A percentile compares a stretch with the other conserved stretches of the same genome.
Evolutionary conservation across 2,888 invertebrate genomes (phyloP).

Genomic region (Caenorhabditis becei): DNA sequence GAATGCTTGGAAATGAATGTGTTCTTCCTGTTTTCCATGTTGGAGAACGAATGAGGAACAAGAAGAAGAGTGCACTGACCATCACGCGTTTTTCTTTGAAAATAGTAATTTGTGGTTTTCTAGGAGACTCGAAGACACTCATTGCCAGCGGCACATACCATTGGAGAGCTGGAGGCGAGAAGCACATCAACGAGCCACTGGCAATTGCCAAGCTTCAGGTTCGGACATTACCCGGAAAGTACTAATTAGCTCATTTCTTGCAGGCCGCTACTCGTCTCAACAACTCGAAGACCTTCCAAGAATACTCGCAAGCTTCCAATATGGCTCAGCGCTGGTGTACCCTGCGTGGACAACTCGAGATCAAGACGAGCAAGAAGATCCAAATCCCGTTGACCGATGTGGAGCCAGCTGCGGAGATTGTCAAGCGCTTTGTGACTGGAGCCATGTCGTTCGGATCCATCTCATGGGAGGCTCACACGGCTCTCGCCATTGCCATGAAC

Average conservation of each 20-base stretch:
- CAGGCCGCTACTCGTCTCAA: constrained; percentile 92
- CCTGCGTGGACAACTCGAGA: constrained; percentile 91
- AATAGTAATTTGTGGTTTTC: constrained; percentile 1
- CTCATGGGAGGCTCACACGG: constrained; percentile 95
- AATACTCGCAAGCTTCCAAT: constrained; percentile 90
- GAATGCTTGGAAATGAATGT: background rate
- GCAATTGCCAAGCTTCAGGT: constrained; percentile 89
- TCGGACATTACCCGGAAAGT: background rate
- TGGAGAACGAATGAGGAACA: too few species aligned
- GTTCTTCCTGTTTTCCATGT: background rate
- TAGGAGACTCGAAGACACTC: constrained; percentile 87
- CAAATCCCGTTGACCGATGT: constrained; percentile 91
- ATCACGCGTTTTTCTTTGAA: background rate
- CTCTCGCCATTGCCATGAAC: constrained; percentile 97
- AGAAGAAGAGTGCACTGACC: constrained; percentile 4
- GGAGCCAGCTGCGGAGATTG: constrained; percentile 94
- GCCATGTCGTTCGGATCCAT: constrained; percentile 98
- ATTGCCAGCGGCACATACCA: constrained; percentile 95
- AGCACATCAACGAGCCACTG: constrained; percentile 96
- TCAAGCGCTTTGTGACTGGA: constrained; percentile 93
- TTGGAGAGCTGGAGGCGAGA: constrained; percentile 93
- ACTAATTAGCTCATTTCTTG: constrained; percentile 26
- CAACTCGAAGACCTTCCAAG: constrained; percentile 89
- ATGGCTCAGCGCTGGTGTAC: constrained; percentile 86
- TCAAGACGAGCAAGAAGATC: constrained; percentile 87